Conservation (phyloP, 2,888 invertebrate genomes). For the Drosophila demipolita region DNA sequence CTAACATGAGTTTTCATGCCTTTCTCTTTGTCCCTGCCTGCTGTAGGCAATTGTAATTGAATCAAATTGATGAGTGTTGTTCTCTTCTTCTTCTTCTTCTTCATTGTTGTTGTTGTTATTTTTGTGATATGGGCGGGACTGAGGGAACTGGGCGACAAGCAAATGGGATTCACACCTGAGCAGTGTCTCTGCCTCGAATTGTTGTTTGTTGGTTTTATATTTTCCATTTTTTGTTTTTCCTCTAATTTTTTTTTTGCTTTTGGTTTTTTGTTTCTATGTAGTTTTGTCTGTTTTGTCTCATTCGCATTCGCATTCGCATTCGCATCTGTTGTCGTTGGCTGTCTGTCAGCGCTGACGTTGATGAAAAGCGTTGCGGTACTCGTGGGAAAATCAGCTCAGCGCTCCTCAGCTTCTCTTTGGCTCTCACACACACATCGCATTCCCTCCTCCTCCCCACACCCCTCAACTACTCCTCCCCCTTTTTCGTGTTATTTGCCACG, state of each 20-base stretch:
- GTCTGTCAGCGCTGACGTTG: slow-evolving; percentile 64
- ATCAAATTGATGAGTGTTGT: slow-evolving; percentile 48
- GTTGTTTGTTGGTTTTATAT: slow-evolving; percentile 3
- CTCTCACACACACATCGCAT: background rate
- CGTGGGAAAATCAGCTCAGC: slow-evolving; percentile 59
- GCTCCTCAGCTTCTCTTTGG: slow-evolving; percentile 7
- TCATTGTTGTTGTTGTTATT: background rate
- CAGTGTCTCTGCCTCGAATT: slow-evolving; percentile 16
- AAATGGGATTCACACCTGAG: slow-evolving; percentile 55
- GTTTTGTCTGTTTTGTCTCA: slow-evolving; percentile 45
- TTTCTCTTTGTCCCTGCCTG: slow-evolving; percentile 33
- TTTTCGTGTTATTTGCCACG: slow-evolving; percentile 41
- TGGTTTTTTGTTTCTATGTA: slow-evolving; percentile 1
- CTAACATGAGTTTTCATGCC: slow-evolving; percentile 41
- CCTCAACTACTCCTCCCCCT: background rate
- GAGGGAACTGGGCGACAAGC: slow-evolving; percentile 31
- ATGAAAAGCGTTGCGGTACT: slow-evolving; percentile 64
- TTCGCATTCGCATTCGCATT: slow-evolving; percentile 50
- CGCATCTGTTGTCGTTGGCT: slow-evolving; percentile 59
- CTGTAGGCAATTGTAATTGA: slow-evolving; percentile 44
- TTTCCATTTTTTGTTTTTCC: background rate
- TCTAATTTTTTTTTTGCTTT: background rate
- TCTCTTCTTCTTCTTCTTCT: background rate
- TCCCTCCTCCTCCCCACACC: background rate
- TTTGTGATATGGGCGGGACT: background rate